Conservation (phyloP, 2,797 vertebrate genomes). For the Lepus oiostolus region DNA sequence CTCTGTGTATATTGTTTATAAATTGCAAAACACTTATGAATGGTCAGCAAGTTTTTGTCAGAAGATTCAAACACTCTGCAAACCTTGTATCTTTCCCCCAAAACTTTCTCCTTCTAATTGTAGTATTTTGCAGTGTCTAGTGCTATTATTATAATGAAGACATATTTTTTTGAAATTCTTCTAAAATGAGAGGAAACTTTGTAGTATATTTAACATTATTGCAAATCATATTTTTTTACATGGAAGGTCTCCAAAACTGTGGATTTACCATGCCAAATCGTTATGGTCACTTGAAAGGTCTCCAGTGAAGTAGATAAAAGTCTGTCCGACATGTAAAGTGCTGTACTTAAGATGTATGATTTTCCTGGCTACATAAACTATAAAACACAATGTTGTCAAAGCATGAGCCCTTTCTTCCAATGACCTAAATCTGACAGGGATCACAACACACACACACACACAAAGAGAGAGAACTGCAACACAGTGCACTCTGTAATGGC, state of each 20-base stretch:
- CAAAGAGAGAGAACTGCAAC: not conserved
- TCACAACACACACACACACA: not conserved
- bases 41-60: slow-evolving; percentile 66
- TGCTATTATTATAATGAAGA: slow-evolving; percentile 32
- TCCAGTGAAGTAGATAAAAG: not conserved
- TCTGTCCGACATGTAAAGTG: not conserved
- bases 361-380: not conserved
- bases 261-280: not conserved
- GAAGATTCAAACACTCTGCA: slow-evolving; percentile 65
- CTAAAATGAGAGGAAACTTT: slow-evolving; percentile 50
- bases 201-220: slow-evolving; percentile 26
- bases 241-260: not conserved
- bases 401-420: not conserved
- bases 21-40: slow-evolving; percentile 30
- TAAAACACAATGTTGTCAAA: slow-evolving; percentile 14
- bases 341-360: not conserved
- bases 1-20: not conserved
- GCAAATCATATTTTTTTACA: slow-evolving; percentile 27
- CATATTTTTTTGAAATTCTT: slow-evolving; percentile 48
- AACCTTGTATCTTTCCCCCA: not conserved
- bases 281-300: not conserved
- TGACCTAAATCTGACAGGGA: not conserved
- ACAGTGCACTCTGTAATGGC: not conserved
- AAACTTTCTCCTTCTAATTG: slow-evolving; percentile 51
- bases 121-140: slow-evolving; percentile 15